Percentiles rank a stretch among this genome's conserved stretches.
phyloP scores from a whole-genome alignment of 1,140 invertebrate species.

The Ooceraea biroi region DNA sequence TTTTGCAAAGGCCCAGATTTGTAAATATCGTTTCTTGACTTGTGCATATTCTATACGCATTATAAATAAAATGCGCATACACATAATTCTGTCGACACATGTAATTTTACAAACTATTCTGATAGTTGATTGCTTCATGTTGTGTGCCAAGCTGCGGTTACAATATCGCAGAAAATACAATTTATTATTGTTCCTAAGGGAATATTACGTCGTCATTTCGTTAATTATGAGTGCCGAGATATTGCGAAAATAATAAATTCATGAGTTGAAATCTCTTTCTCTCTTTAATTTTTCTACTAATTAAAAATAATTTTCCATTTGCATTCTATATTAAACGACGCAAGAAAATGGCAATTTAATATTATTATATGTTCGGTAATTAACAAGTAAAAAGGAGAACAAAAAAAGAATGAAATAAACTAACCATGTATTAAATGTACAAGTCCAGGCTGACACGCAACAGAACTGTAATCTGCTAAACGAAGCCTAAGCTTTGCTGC shows the following conservation, averaged over 20 bases:
- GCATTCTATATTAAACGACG: not conserved
- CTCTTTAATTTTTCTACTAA: not conserved
- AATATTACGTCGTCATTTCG: not conserved
- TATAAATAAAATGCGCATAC: slow-evolving; percentile 22
- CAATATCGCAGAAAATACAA: not conserved
- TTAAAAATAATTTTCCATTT: not conserved
- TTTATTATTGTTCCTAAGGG: not conserved
- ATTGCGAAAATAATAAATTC: not conserved
- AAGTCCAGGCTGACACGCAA: slow-evolving; percentile 81
- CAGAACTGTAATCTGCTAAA: slow-evolving; percentile 77
- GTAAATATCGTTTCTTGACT: slow-evolving; percentile 6
- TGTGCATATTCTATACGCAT: not conserved
- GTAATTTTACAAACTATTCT: slow-evolving; percentile 22
- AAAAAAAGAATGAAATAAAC: slow-evolving; percentile 75
- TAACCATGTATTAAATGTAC: slow-evolving; percentile 79
- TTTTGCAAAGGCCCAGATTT: not conserved
- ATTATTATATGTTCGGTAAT: slow-evolving; percentile 63
- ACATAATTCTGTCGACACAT: not conserved
- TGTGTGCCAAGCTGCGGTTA: slow-evolving; percentile 5
- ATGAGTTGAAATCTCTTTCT: not conserved
- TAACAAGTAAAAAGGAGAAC: slow-evolving; percentile 79
- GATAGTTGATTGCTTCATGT: not conserved
- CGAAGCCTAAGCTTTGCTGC: slow-evolving; percentile 76
- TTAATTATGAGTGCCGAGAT: not conserved
- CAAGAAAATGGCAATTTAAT: not conserved